These are phyloP conservation scores for Aphidoletes aphidimyza DNA, from an alignment of 2,888 invertebrate species.

Conservation along the genomic window DNA sequence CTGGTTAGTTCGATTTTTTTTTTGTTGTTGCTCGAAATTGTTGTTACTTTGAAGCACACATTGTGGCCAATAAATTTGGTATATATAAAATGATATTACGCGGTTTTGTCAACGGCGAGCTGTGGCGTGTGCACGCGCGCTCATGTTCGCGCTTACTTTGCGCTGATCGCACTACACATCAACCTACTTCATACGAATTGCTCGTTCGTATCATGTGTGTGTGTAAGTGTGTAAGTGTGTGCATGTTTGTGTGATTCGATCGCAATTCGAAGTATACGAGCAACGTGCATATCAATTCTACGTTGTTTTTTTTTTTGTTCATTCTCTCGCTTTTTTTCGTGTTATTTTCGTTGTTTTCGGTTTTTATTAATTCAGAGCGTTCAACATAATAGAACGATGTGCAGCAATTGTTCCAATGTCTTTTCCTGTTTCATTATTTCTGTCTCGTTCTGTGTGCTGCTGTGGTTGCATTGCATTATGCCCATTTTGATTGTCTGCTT, in stretches of 20 bases:
- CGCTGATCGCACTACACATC: background rate
- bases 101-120: conserved; percentile 19
- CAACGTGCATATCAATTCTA: background rate
- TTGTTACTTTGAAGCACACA: conserved; percentile 33
- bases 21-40: too few species aligned
- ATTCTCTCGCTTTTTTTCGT: background rate
- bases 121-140: too few species aligned
- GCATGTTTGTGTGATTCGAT: background rate
- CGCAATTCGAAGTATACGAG: background rate
- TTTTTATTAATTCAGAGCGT: background rate
- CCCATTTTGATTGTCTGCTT: background rate
- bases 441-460: background rate
- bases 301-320: background rate
- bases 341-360: conserved; percentile 1
- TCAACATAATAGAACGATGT: background rate
- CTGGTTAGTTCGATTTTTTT: conserved; percentile 7
- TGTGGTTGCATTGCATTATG: background rate
- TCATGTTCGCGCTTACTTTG: too few species aligned
- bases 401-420: conserved; percentile 27
- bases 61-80: conserved; percentile 8
- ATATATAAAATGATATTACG: background rate
- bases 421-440: conserved; percentile 13
- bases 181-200: background rate
- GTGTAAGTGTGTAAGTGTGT: too few species aligned
- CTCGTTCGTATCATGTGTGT: too few species aligned